These are phyloP conservation scores for Eupithecia dodoneata DNA, from an alignment of 2,888 invertebrate species.

Conservation along the genomic window DNA sequence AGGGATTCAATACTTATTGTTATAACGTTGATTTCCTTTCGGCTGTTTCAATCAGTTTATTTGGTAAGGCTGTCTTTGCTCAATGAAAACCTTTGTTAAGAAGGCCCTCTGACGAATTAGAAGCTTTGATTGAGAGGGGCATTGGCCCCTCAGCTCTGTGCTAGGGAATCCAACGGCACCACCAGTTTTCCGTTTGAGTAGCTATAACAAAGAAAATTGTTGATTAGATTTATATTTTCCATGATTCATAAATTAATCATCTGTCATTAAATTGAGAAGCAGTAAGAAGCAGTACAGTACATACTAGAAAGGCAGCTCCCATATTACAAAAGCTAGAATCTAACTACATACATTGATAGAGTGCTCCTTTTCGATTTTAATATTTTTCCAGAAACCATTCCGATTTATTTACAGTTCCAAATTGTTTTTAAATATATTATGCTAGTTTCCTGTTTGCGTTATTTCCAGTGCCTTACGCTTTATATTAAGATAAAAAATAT, in stretches of 20 bases:
- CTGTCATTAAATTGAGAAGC: slow-evolving; percentile 4
- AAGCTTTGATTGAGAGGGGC: slow-evolving; percentile 71
- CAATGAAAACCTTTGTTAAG: slow-evolving; percentile 62
- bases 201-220: slow-evolving; percentile 73
- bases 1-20: neutral
- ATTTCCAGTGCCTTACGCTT: slow-evolving; percentile 18
- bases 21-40: neutral
- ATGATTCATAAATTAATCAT: neutral
- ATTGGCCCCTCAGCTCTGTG: slow-evolving; percentile 79
- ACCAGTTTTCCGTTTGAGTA: slow-evolving; percentile 84
- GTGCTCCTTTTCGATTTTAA: neutral
- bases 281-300: neutral
- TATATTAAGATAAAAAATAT: slow-evolving; percentile 51
- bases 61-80: slow-evolving; percentile 46
- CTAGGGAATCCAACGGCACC: slow-evolving; percentile 85
- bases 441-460: neutral
- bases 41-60: slow-evolving; percentile 13
- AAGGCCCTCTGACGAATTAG: slow-evolving; percentile 74
- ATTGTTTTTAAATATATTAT: neutral
- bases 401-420: neutral
- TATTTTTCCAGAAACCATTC: neutral
- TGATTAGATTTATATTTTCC: slow-evolving; percentile 15
- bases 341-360: neutral
- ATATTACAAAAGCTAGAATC: neutral
- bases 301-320: slow-evolving; percentile 18